Evolutionary conservation across 37 sponge, comb jelly and placozoan genomes (phyloP), one percentile per base, ranked within the genome.

Genomic region (Chondrilla cf. caribensis): DNA sequence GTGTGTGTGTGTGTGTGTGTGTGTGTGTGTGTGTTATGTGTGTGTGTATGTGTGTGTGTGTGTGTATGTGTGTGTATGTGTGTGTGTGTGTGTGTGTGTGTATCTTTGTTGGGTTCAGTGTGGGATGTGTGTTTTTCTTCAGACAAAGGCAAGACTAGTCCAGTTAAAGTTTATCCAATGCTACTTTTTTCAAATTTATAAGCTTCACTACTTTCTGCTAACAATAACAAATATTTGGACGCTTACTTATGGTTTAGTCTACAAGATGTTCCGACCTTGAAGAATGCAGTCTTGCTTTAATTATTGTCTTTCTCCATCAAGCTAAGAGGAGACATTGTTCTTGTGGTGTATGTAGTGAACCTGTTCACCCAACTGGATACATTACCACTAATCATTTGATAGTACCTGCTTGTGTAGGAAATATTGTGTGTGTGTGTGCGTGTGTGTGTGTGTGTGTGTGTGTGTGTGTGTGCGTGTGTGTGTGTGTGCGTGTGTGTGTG

Each of bases 401-500:
- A n/a, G 64, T 26, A 15, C 7, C 64, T 29, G 64, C 29, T 19
- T 22, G 64, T 15, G 6, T 29, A 15, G 4, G 64, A 19, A 22
- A 7, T 22, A 19, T 5, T 62, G 64, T 22, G 29, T 47, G 51
- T 47, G 11, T 11, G 51, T 11, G 64, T 6, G 64, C 29, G 29
- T 6, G 29, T 15, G 64, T 62, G 64, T 62, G 64, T 62, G 64
- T 62, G 64, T 62, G 64, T 62, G 64, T 62, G 64, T 62, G 64
- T 62, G 64, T 26, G 64, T 62, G 64, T 26, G 64, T 62, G 64
- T 26, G 29, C 15, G 64, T 26, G 64, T 62, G 64, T 62, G 64
- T 62, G 64, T 26, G 64, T 62, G 64, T 26, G 64, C 22, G 64
- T 62, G 64, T 47, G 38, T 79, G 38, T 79, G 80, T 79, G 80